Evolutionary conservation across 2,888 invertebrate species (phyloP).

Genomic region (Strigamia maritima): DNA sequence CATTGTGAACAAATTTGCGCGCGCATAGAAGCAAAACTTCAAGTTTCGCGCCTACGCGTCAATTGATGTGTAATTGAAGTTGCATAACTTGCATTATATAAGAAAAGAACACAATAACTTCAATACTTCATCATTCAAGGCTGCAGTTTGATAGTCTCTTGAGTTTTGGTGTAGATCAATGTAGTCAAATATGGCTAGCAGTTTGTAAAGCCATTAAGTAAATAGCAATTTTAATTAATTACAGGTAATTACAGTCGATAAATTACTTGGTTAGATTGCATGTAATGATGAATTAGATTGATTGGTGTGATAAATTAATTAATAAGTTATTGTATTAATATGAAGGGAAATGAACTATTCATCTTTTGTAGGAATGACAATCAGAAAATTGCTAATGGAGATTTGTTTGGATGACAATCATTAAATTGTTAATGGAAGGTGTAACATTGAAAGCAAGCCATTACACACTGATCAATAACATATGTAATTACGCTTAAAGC

Average conservation of each 20-base stretch:
- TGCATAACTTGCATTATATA: too few species aligned
- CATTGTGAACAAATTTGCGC: too few species aligned
- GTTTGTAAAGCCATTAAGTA: background rate
- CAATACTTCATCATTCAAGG: too few species aligned
- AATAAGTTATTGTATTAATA: background rate
- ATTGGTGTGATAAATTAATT: constrained; percentile 13
- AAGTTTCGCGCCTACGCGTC: too few species aligned
- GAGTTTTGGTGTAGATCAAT: background rate
- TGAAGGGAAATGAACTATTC: background rate
- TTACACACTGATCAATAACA: background rate
- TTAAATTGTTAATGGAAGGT: background rate
- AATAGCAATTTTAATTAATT: background rate
- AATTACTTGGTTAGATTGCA: background rate
- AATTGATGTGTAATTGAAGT: too few species aligned
- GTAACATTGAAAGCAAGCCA: background rate
- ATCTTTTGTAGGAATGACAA: background rate
- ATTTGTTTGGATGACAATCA: constrained; percentile 15
- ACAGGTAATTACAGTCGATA: background rate
- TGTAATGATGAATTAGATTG: background rate
- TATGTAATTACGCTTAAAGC: background rate
- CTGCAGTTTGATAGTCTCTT: too few species aligned
- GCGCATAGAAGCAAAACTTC: too few species aligned
- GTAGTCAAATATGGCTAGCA: background rate
- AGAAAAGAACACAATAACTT: too few species aligned
- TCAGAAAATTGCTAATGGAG: constrained; percentile 7